Evolutionary conservation across 1,140 invertebrate species (phyloP).

Genomic region (Archegozetes longisetosus): DNA sequence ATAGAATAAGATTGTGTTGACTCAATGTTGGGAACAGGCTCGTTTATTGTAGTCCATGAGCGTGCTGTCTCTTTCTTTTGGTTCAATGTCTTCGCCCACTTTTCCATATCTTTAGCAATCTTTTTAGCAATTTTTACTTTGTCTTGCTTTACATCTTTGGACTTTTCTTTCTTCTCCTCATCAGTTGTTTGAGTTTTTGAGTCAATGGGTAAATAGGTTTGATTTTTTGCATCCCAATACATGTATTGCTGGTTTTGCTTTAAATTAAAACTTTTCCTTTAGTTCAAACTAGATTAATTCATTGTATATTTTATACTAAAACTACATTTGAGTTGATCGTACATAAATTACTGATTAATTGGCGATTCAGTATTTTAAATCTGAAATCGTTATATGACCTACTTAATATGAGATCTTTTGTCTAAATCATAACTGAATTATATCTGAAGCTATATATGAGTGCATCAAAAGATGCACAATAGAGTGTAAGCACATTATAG

Average conservation of each 20-base stretch:
- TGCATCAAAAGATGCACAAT: too few species aligned
- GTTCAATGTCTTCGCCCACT: constrained; percentile 92
- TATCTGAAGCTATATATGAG: too few species aligned
- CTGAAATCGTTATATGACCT: too few species aligned
- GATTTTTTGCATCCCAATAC: constrained; percentile 76
- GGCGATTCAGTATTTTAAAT: too few species aligned
- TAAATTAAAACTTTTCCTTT: background rate
- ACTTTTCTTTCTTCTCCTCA: background rate
- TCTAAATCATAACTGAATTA: too few species aligned
- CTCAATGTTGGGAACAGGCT: constrained; percentile 5
- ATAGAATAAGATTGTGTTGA: constrained; percentile 31
- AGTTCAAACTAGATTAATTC: too few species aligned
- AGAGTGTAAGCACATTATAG: too few species aligned
- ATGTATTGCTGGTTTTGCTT: constrained; percentile 60
- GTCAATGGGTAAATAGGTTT: constrained; percentile 56
- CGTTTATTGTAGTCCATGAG: constrained; percentile 36
- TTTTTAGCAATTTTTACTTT: constrained; percentile 95
- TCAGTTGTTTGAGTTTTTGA: background rate
- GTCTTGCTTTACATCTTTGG: constrained; percentile 48
- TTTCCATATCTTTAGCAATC: constrained; percentile 89
- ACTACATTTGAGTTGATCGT: too few species aligned
- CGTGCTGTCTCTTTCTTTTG: constrained; percentile 81
- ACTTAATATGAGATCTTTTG: too few species aligned
- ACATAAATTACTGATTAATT: too few species aligned
- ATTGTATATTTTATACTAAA: too few species aligned